Conservation (phyloP, 2,797 vertebrate genomes). For the Silurus aristotelis region DNA sequence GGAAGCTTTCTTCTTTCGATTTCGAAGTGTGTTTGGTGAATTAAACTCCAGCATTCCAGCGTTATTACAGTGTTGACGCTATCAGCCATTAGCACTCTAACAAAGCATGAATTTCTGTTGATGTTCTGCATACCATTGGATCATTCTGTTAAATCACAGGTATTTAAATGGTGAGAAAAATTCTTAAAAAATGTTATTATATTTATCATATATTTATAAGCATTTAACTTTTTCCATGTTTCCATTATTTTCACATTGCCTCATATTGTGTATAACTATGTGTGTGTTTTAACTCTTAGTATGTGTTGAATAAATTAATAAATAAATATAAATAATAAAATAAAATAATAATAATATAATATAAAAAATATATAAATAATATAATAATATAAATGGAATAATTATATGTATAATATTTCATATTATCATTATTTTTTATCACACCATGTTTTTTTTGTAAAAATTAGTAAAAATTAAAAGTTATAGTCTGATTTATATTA, state of each 20-base stretch:
- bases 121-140: constrained; percentile 3
- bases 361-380: too few relatives aligned
- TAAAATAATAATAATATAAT: too few relatives aligned
- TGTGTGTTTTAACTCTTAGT: too few relatives aligned
- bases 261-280: not conserved
- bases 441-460: too few relatives aligned
- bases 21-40: constrained; percentile 19
- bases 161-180: not conserved
- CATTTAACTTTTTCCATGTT: too few relatives aligned
- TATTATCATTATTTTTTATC: too few relatives aligned
- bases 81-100: constrained; percentile 8
- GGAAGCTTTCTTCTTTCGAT: constrained; percentile 18
- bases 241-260: not conserved
- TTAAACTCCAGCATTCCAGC: constrained; percentile 12
- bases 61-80: constrained; percentile 29
- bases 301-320: too few relatives aligned
- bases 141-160: not conserved
- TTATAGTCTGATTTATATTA: too few relatives aligned
- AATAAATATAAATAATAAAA: too few relatives aligned
- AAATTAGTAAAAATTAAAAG: not conserved
- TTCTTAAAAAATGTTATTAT: not conserved
- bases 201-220: not conserved
- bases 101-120: not conserved
- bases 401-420: too few relatives aligned
- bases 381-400: too few relatives aligned